These are phyloP conservation scores for Paelopatides confundens DNA, from an alignment of 53 echinoderm and acorn worm genomes.

Conservation along the genomic window DNA sequence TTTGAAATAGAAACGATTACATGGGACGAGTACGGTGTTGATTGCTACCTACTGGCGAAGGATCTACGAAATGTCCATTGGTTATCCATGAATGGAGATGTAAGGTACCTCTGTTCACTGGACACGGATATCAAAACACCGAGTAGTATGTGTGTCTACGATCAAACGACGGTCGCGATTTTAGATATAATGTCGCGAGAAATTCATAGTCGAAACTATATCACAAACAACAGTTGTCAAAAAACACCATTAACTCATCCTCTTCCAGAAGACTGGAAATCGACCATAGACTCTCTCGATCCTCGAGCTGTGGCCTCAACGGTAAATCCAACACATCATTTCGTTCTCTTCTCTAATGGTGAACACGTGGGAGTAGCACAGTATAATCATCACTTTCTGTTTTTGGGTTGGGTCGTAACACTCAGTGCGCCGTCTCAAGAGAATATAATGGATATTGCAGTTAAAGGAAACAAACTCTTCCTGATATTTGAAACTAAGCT, in stretches of 20 bases:
- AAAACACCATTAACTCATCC: not conserved
- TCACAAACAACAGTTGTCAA: no score
- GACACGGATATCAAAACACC: not conserved
- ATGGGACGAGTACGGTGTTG: slow-evolving; percentile 33
- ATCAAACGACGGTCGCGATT: not conserved
- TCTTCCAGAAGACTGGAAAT: not conserved
- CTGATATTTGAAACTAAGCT: slow-evolving; percentile 1
- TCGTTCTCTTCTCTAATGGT: not conserved
- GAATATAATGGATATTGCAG: not conserved
- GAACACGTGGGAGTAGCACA: not conserved
- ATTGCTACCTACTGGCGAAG: slow-evolving; percentile 5
- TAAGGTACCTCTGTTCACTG: not conserved
- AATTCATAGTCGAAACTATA: not conserved
- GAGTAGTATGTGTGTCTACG: not conserved
- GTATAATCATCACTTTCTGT: not conserved
- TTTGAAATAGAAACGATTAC: slow-evolving; percentile 5
- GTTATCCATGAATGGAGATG: slow-evolving; percentile 15
- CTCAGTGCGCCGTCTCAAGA: not conserved
- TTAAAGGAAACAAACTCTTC: not conserved
- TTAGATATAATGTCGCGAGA: not conserved
- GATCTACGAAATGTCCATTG: slow-evolving; percentile 18
- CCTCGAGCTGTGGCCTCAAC: not conserved
- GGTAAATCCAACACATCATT: not conserved
- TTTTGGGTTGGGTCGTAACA: not conserved
- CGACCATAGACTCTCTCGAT: not conserved